phyloP scores from a whole-genome alignment of 2,113 vertebrate genomes.

The Pterophyllum scalare region DNA sequence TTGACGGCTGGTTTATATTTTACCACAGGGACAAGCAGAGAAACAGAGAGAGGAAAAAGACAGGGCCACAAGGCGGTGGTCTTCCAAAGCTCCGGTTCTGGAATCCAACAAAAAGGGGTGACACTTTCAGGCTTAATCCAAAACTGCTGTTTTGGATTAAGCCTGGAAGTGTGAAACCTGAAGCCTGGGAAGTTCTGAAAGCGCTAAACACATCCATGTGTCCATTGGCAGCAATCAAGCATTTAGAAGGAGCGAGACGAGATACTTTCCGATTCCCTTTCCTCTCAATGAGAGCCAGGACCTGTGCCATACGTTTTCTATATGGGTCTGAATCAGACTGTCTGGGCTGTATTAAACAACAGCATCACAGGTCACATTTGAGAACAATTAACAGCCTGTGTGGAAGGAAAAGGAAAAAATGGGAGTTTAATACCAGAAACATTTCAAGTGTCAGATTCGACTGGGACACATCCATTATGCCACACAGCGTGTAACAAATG shows the following conservation, averaged over 20 bases:
- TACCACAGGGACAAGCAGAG: slow-evolving; percentile 50
- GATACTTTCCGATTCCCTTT: slow-evolving; percentile 60
- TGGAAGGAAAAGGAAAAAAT: slow-evolving; percentile 55
- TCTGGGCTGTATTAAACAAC: slow-evolving; percentile 63
- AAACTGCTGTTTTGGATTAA: no score
- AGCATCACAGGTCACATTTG: slow-evolving; percentile 75
- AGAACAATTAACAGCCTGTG: slow-evolving; percentile 69
- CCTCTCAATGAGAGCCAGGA: slow-evolving; percentile 54
- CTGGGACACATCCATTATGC: slow-evolving; percentile 72
- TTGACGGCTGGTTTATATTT: slow-evolving; percentile 70
- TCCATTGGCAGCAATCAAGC: slow-evolving; percentile 53
- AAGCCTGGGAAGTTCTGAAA: no score
- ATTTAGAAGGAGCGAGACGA: slow-evolving; percentile 33
- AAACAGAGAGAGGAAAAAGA: not conserved
- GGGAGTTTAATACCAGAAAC: slow-evolving; percentile 75
- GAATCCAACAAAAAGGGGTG: slow-evolving; percentile 59
- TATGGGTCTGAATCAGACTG: slow-evolving; percentile 46
- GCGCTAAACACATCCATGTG: slow-evolving; percentile 71
- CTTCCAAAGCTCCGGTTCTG: slow-evolving; percentile 53
- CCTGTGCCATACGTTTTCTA: slow-evolving; percentile 46
- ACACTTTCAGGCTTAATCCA: slow-evolving; percentile 56
- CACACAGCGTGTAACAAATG: slow-evolving; percentile 69
- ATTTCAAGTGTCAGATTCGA: slow-evolving; percentile 71
- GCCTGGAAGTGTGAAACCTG: no score
- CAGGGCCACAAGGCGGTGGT: slow-evolving; percentile 47